Base-by-base conservation (phyloP, 1,140 invertebrate species). In the Acromyrmex echinatior region DNA sequence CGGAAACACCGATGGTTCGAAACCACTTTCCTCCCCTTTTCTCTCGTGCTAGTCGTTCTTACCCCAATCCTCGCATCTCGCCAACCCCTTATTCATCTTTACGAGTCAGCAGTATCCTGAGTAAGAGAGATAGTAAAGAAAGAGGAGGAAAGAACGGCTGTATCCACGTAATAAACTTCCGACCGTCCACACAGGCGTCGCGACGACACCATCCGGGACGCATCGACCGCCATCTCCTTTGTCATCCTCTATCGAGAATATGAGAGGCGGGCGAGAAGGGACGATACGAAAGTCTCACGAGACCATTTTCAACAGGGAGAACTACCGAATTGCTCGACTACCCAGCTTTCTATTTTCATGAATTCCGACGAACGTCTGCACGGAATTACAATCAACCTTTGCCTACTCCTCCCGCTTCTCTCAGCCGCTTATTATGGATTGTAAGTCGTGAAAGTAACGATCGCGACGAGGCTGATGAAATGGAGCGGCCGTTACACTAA, bases 301-400 rank as follows among this genome's bases (percentile, higher is more conserved):
- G 89, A 91, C 90, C 90, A 77, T 91, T 90, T 91, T 80, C 86
- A 87, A 77, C 60, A 0, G 21, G 65, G 60, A 66, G 87, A 88
- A 80, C 65, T 84, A 84, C 90, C 86, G 90, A 91, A 91, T 91
- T 91, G 89, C 89, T 86, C 81, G 65, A 73, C 86, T 89, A 87
- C 63, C 73, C 58, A 86, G 63, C 90, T 81, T 79, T 88, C 77
- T 78, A 87, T 91, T 91, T 91, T 90, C 90, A 86, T 88, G 90
- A 91, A 91, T 90, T 88, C 77, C 81, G 66, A 65, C 71, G 87
- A 84, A 91, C 89, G 90, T 88, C 87, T 88, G 90, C 74, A 39
- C 82, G 78, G 90, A 91, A 91, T 91, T 86, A 90, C 87, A 91
- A 91, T 91, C 90, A 91, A 82, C 89, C 51, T 53, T 62, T 12